Base-by-base conservation (phyloP, 2,113 vertebrate genomes). In the Dunckerocampus dactyliophorus region DNA sequence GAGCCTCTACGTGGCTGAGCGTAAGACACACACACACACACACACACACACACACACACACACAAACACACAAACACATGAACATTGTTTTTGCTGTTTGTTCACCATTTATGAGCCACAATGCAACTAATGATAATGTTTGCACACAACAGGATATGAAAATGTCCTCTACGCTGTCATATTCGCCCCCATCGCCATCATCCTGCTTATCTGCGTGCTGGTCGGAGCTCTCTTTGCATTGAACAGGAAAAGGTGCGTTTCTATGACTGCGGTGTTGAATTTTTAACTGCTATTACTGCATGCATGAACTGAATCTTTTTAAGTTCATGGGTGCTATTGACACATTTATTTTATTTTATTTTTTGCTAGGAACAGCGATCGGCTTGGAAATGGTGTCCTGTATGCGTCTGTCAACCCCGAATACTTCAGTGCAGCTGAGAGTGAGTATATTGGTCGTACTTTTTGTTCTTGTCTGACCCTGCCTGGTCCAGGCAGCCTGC, bases 391-490 rank as follows among this genome's bases (percentile, higher is more conserved):
- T 28, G 97, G 97, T 59, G 95, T 98, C 0, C 85, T 99, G 22
- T 99, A 98, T 0, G 97, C 97, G 0, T 99, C 96, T 0, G 97
- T 99, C 86, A 99, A 99, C 82, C 97, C 97, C 0, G 97, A 98
- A 72, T 98, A 99, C 85, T 97, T 99, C 90, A 99, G 96, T 2
- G 96, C 97, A 2, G 95, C 96, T 0, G 97, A 99, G 0, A 96
- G 97, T 98, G 78, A 95, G 96, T 89, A 20, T 31, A 2, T n/a
- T 9, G 9, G 19, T 11, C 2, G 5, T 34, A 34, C 5, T 8
- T 34, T 34, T 34, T 34, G 31, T 8, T 34, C 31, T 34, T 34
- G 4, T 34, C 3, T 8, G 31, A 34, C 31, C 31, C 31, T 1
- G 31, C 31, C 31, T 34, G 31, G 31, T 5, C 31, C 31, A 34